Evolutionary conservation across 2,797 vertebrate genomes (phyloP), one percentile per base, ranked within the genome.

Genomic region (Adelosebastes latens): DNA sequence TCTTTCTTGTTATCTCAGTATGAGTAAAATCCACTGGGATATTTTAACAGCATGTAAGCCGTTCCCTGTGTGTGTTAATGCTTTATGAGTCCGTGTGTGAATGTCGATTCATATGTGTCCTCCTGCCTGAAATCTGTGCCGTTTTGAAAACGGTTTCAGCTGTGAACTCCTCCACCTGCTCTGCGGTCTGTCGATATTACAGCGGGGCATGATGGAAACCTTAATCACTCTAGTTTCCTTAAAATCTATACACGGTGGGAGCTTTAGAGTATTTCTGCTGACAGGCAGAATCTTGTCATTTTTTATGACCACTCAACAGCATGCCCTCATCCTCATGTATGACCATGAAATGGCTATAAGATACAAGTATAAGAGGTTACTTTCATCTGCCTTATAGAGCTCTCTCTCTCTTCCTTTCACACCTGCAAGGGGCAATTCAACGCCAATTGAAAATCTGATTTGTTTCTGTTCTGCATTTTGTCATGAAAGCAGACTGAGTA

Each of bases 221-320:
- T 80, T 78, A 85, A 89, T 87, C 55, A 75, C 65, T 72, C 71
- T 81, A 60, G 84, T 88, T 90, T 84, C 80, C 70, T 84, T 82
- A 65, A 82, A 83, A 83, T 86, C 85, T 82, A 80, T 83, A 84
- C 42, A 36, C 64, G 5, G 24, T 56, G 68, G 69, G 61, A 75
- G 80, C 81, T 73, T 87, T 89, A 72, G 77, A 62, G 46, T 52
- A 46, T 86, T 92, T 86, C 71, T 87, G 83, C 85, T 87, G 80
- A 91, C 75, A 32, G 55, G 58, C 62, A 77, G 70, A 71, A 82
- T 80, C 34, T 16, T 64, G 59, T 73, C 64, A 46, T 78, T 64
- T 72, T 84, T 83, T 80, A 76, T 72, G 67, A 73, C 49, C 75
- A n/a, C 75, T 71, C 79, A 63, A 64, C 80, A 20, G 25, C 27